Percentiles rank a stretch among this genome's conserved stretches.
Evolutionary conservation across 2,113 vertebrate species (phyloP).

Genomic region (Willisornis vidua): DNA sequence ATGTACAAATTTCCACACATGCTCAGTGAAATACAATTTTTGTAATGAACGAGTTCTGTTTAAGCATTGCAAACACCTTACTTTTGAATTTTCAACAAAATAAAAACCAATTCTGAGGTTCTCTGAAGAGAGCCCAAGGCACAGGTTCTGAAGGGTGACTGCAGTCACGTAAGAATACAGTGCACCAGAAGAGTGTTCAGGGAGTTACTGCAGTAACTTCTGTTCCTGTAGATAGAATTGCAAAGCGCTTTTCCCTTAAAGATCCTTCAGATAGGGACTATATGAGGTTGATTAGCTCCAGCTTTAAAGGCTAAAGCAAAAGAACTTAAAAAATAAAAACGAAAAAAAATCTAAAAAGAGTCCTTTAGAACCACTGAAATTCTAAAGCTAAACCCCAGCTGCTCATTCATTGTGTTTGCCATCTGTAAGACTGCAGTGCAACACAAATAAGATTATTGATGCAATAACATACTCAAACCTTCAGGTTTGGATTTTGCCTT

Average conservation of each 20-base stretch:
- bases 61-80: neutral
- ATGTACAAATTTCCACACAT: neutral
- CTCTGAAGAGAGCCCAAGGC: neutral
- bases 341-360: neutral
- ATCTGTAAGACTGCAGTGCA: neutral
- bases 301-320: neutral
- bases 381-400: neutral
- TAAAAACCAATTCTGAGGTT: neutral
- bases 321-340: neutral
- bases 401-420: neutral
- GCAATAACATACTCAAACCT: neutral
- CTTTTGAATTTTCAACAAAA: neutral
- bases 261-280: neutral
- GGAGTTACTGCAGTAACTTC: neutral
- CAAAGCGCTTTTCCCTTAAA: neutral
- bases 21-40: neutral
- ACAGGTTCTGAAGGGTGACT: neutral
- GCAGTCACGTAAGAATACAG: neutral
- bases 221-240: neutral
- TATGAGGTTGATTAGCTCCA: neutral
- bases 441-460: neutral
- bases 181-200: neutral
- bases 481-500: neutral
- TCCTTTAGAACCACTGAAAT: neutral
- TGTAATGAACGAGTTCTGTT: neutral